A percentile compares a stretch with the other conserved stretches of the same genome.
phyloP scores from a whole-genome alignment of 2,113 vertebrate genomes.

The Lynx canadensis region DNA sequence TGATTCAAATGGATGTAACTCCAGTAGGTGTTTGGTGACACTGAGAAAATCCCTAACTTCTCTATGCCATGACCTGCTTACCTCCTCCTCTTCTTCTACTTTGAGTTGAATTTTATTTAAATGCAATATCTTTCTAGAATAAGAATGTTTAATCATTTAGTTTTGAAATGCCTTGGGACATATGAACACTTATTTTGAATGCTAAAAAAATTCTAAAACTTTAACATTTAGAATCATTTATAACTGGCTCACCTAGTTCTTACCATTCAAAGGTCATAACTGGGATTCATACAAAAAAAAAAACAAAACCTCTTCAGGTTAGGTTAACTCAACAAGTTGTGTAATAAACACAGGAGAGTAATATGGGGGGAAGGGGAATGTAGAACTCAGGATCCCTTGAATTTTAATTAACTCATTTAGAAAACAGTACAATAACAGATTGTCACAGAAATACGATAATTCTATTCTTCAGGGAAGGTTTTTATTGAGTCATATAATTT shows the following conservation, averaged over 20 bases:
- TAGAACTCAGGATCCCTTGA: background rate
- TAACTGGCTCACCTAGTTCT: background rate
- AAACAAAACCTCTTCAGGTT: background rate
- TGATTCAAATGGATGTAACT: background rate
- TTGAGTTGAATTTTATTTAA: background rate
- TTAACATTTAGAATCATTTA: background rate
- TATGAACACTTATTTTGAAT: background rate
- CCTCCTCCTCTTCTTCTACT: background rate
- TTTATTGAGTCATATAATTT: slow-evolving; percentile 45
- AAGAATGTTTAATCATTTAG: background rate
- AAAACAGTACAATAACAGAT: slow-evolving; percentile 17
- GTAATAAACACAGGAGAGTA: background rate
- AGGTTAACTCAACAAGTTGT: background rate
- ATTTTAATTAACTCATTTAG: slow-evolving; percentile 55
- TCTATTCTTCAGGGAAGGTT: slow-evolving; percentile 30
- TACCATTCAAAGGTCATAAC: background rate
- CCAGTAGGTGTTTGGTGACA: background rate
- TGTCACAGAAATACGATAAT: slow-evolving; percentile 38
- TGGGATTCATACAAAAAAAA: background rate
- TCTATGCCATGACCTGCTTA: background rate
- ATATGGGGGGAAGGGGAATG: background rate
- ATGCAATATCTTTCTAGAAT: background rate
- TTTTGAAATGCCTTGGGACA: slow-evolving; percentile 9
- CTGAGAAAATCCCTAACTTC: background rate
- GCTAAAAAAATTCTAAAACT: background rate